phyloP scores from a whole-genome alignment of 2,797 vertebrate species.

The Diplodus puntazzo region DNA sequence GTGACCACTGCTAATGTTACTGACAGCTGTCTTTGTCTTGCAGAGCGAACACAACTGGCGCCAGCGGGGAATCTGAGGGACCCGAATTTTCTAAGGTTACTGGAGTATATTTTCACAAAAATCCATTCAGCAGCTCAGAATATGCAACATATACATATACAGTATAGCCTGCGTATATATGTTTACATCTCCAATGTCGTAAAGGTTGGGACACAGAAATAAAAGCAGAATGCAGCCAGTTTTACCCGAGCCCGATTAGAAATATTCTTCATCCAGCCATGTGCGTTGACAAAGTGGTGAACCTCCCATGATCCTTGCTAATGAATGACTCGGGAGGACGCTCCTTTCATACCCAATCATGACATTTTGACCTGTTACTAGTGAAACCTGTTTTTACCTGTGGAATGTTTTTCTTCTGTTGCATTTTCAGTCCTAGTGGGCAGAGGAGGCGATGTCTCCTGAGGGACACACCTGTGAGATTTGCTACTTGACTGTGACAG shows the following conservation, averaged over 20 bases:
- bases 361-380: too few relatives aligned
- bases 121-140: not conserved
- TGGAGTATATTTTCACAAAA: slow-evolving; percentile 2
- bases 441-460: not conserved
- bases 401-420: too few relatives aligned
- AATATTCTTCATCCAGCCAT: too few relatives aligned
- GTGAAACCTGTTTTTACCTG: too few relatives aligned
- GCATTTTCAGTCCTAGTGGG: not conserved
- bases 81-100: not conserved
- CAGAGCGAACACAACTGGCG: slow-evolving; percentile 38
- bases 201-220: too few relatives aligned
- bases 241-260: too few relatives aligned
- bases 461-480: slow-evolving; percentile 2
- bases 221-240: too few relatives aligned
- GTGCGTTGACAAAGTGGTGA: too few relatives aligned
- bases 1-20: slow-evolving; percentile 48
- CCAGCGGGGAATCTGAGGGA: slow-evolving; percentile 27
- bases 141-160: not conserved
- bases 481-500: slow-evolving; percentile 13
- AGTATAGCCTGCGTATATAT: not conserved
- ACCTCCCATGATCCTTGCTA: too few relatives aligned
- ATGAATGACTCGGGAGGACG: too few relatives aligned
- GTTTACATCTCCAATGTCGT: too few relatives aligned
- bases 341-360: too few relatives aligned
- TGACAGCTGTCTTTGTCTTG: slow-evolving; percentile 66